Conservation (phyloP, 2,888 invertebrate genomes). For the Tridacna crocea region DNA sequence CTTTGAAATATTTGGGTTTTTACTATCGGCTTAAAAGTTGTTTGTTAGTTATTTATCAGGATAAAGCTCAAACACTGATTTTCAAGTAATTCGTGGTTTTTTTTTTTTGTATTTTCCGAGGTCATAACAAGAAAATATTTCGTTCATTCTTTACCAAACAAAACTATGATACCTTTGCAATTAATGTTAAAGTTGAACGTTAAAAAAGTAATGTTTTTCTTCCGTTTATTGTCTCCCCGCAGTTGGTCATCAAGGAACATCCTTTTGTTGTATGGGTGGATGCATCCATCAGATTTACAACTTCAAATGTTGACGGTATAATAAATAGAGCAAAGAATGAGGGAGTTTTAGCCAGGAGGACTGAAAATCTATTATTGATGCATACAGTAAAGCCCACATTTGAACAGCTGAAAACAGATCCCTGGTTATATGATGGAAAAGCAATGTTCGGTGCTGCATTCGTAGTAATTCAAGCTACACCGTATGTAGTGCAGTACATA, state of each 20-base stretch:
- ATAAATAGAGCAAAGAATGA: conserved; percentile 32
- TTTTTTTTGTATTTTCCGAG: too few relatives aligned
- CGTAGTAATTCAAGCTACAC: conserved; percentile 43
- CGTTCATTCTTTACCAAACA: too few relatives aligned
- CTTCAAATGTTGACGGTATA: conserved; percentile 34
- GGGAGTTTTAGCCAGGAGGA: conserved; percentile 45
- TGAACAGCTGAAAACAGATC: conserved; percentile 37
- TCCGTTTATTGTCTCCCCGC: not conserved
- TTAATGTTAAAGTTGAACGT: too few relatives aligned
- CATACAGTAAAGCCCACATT: conserved; percentile 45
- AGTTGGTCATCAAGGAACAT: conserved; percentile 44
- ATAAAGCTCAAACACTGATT: too few relatives aligned
- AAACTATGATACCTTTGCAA: too few relatives aligned
- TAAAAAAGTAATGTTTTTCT: too few relatives aligned
- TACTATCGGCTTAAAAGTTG: too few relatives aligned
- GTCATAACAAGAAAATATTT: too few relatives aligned
- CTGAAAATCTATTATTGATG: conserved; percentile 37
- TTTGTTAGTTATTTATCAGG: too few relatives aligned
- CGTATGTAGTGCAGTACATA: conserved; percentile 48
- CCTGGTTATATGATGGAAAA: conserved; percentile 39
- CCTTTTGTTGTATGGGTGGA: conserved; percentile 62
- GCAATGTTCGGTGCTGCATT: conserved; percentile 53
- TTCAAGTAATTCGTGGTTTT: too few relatives aligned
- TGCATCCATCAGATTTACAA: conserved; percentile 49
- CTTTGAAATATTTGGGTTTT: too few relatives aligned